Percentiles rank a stretch among this genome's conserved stretches.
phyloP scores from a whole-genome alignment of 2,113 vertebrate genomes.

The Caloenas nicobarica region DNA sequence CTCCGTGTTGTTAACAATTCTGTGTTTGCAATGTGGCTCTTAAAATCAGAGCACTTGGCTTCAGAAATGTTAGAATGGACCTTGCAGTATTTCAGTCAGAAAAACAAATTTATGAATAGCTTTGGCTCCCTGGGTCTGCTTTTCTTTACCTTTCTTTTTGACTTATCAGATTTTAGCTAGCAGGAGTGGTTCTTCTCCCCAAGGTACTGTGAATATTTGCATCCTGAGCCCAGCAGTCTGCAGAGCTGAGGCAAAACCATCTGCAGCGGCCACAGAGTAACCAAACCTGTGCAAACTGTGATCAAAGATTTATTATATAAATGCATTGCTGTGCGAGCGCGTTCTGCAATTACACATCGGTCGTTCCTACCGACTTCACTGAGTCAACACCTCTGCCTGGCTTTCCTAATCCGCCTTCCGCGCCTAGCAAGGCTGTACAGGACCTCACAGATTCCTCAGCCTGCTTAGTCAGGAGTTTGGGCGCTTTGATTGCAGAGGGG shows the following conservation, averaged over 20 bases:
- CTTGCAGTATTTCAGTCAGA: background rate
- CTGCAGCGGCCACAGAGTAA: background rate
- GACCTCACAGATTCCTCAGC: background rate
- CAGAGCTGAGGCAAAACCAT: background rate
- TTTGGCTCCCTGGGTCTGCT: background rate
- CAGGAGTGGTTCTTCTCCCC: background rate
- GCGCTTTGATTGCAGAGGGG: background rate
- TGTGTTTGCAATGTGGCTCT: background rate
- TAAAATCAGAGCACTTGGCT: background rate
- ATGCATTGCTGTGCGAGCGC: background rate
- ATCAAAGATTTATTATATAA: background rate
- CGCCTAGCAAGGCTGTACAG: background rate
- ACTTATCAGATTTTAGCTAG: background rate
- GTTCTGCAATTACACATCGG: accelerated
- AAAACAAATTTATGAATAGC: background rate
- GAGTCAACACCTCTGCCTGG: background rate
- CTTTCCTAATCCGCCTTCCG: background rate
- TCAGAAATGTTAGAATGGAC: background rate
- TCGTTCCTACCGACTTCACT: background rate
- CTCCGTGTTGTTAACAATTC: background rate
- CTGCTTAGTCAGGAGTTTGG: background rate
- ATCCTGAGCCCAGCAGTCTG: background rate
- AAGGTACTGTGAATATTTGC: background rate
- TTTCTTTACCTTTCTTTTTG: background rate
- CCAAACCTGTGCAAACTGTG: background rate